Evolutionary conservation across 1,140 invertebrate genomes (phyloP).

Genomic region (Drosophila bocki): DNA sequence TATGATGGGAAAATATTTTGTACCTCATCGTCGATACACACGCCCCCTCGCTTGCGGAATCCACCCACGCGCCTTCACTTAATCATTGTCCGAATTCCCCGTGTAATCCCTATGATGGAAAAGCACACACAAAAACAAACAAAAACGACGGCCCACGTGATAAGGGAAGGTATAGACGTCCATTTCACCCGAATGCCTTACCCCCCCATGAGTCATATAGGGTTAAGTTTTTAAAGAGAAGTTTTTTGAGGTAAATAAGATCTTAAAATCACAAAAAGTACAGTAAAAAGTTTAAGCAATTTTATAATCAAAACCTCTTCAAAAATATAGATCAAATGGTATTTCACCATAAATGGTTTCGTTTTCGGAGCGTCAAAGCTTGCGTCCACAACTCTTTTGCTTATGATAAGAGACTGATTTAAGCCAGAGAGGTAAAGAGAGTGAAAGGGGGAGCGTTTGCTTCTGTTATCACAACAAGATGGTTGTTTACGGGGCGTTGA

Average conservation of each 20-base stretch:
- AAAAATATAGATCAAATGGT: background rate
- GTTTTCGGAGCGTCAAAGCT: slow-evolving; percentile 6
- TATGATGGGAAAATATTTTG: slow-evolving; percentile 1
- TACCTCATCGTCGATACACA: background rate
- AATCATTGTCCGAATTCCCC: slow-evolving; percentile 28
- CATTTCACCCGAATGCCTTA: background rate
- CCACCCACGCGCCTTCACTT: slow-evolving; percentile 41
- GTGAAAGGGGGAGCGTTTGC: background rate
- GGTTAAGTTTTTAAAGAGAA: no score
- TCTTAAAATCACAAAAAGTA: no score
- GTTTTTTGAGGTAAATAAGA: no score
- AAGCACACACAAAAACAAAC: background rate
- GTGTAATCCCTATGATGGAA: slow-evolving; percentile 16
- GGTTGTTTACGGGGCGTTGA: slow-evolving; percentile 13
- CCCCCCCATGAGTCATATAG: slow-evolving; percentile 17
- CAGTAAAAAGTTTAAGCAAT: background rate
- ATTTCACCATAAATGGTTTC: slow-evolving; percentile 29
- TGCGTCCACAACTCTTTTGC: background rate
- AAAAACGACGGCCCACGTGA: slow-evolving; percentile 34
- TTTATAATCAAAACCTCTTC: background rate
- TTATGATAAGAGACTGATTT: slow-evolving; percentile 5
- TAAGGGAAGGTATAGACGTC: slow-evolving; percentile 11
- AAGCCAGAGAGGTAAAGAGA: background rate
- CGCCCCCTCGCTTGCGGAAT: background rate
- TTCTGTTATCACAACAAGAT: slow-evolving; percentile 25